Percentiles rank a stretch among this genome's conserved stretches.
These are phyloP conservation scores for Progne subis DNA, from an alignment of 2,113 vertebrate genomes.

Conservation along the genomic window DNA sequence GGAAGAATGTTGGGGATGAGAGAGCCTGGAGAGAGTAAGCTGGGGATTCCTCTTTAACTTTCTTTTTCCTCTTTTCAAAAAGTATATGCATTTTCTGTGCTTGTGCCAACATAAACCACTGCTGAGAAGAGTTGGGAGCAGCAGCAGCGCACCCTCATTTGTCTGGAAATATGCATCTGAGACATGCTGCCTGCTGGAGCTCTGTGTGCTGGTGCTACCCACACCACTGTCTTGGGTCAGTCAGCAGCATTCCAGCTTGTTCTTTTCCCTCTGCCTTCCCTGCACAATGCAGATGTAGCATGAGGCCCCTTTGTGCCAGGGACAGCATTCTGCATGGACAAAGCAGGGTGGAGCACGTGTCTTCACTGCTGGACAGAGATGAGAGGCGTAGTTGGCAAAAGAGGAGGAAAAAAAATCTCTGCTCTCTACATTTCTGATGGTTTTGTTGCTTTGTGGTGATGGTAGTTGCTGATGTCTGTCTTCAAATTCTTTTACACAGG, in stretches of 20 bases:
- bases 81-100: not conserved
- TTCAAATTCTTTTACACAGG: not conserved
- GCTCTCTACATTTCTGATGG: not conserved
- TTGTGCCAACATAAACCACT: not conserved
- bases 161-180: not conserved
- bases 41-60: not conserved
- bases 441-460: not conserved
- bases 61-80: not conserved
- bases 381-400: not conserved
- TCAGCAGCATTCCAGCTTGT: not conserved
- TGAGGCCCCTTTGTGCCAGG: not conserved
- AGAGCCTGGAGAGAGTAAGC: fast-evolving
- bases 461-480: not conserved
- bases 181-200: not conserved
- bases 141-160: not conserved
- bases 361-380: not conserved
- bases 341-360: not conserved
- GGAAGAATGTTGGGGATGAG: not conserved
- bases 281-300: not conserved
- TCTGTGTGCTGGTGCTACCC: not conserved
- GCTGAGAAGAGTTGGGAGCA: not conserved
- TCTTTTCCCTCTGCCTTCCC: not conserved
- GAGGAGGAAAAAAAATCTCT: not conserved
- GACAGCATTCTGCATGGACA: not conserved
- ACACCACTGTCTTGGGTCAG: not conserved